Evolutionary conservation across 2,113 vertebrate species (phyloP), one percentile per base, ranked within the genome.

Genomic region (Cranoglanis bouderius): DNA sequence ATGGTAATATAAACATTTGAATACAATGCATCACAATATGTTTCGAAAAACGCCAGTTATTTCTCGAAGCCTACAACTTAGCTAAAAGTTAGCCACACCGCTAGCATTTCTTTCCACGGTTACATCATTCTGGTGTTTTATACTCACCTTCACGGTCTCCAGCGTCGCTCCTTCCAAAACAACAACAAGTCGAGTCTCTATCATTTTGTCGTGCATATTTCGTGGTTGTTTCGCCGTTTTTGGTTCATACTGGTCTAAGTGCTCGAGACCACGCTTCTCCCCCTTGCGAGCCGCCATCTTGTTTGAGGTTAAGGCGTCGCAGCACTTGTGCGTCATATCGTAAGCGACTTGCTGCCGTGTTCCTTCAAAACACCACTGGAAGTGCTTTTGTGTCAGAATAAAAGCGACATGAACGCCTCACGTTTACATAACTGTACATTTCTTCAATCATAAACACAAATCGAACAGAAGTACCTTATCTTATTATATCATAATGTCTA

Each of bases 121-220:
- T 6, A 82, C 46, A 13, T 59, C 16, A 81, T 43, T 29, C 12
- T 4, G n/a, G 7, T 63, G 12, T 72, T 18, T 24, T 35, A 3
- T 26, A 40, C 51, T 91, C 94, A 99, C 98, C 97, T 99, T 98
- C 40, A 99, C 98, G 0, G 97, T 99, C 94, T 99, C 98, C 91
- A 99, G 92, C 5, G 97, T 97, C 0, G 98, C 98, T 24, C 98
- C 97, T 91, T 99, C 98, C 92, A 99, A 92, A 89, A 99, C 94
- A 78, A 99, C 97, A 57, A 99, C 91, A 13, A 99, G 95, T 24
- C 98, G 94, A 46, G 94, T 94, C 78, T 96, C 95, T 0, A 93
- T 87, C 95, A 96, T 96, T 9, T 93, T 94, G 9, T 95, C 95
- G 16, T 96, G 95, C 18, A 96, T 92, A 55, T 90, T 94, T 46